Evolutionary conservation across 2,888 invertebrate species (phyloP), one percentile per base, ranked within the genome.

Genomic region (Catonia carolina): DNA sequence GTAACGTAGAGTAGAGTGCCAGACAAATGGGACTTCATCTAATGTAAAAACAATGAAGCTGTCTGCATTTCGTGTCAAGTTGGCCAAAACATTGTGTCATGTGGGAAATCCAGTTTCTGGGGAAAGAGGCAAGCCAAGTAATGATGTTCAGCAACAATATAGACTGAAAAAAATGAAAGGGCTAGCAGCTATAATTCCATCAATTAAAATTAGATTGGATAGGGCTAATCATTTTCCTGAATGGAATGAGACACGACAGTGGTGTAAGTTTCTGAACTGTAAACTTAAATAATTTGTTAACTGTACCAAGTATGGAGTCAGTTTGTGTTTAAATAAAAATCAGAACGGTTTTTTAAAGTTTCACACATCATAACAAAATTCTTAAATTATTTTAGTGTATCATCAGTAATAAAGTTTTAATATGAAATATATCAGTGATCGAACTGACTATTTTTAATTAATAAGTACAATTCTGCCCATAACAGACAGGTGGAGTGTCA

Each of bases 191-290:
- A 42, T 54, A 60, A 23, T 47, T 48, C 35, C 52, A 27, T 42
- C 52, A 48, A 49, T 17, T 14, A 27, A 53, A 7, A 41, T 60
- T 15, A 58, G 51, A 58, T 35, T 41, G 41, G 60, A 60, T 51
- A n/a, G 41, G 22, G 22, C 41, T 10, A 27, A 31, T 47, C 54
- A 55, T 7, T 45, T 42, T 49, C 56, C 56, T 42, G 37, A 60
- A 18, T 59, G 36, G 18, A 54, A 31, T 22, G 48, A 41, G 17
- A 55, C 36, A 35, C 48, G 53, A 22, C 31, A 51, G 27, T 22
- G 55, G 27, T 60, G 59, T 54, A 55, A 53, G 59, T 35, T 58
- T 10, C 55, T 59, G 14, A 50, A 50, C 27, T 60, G 60, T 45
- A 50, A 48, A 15, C 20, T 37, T 36, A 49, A 51, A 37, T 33